Evolutionary conservation across 2,113 vertebrate species (phyloP), one percentile per base, ranked within the genome.

Genomic region (Chrysemys picta): DNA sequence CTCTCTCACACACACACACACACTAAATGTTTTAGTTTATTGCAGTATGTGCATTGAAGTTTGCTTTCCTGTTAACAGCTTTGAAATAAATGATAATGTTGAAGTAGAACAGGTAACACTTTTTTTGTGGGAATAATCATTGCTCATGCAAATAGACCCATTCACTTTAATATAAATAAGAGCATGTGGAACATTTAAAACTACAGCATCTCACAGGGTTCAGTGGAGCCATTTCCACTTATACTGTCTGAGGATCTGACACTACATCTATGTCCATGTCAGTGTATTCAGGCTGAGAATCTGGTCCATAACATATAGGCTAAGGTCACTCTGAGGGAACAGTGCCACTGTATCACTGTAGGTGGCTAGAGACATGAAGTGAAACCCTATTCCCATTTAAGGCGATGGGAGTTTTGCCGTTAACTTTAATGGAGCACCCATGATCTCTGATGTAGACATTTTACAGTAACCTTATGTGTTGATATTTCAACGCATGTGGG

Each of bases 391-490:
- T 21, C 79, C 79, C 0, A 0, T 11, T 75, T 31, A 88, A 96
- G 78, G 85, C 87, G 86, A 57, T 35, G 96, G 94, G 96, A 97
- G 65, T 69, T 95, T 89, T 95, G 94, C 96, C 95, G 89, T 75
- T 12, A 1, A 50, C 80, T 95, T 90, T 1, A 0, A 50, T 38
- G n/a, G 75, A 94, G 90, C 94, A 96, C n/a, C 65, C n/a, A 10
- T 72, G 17, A 38, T n/a, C 96, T 89, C 89, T 38, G 92, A 95
- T 94, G 91, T 88, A 94, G 93, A 72, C 75, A 0, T 95, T 95
- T 96, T 94, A 95, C 89, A 94, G 84, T 92, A 83, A 93, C 75
- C 83, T 87, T 85, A 79, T 94, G 87, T 96, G 90, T 59, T 91
- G 93, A 83, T 91, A 92, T 93, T 95, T 91, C 90, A 95, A 89